These are phyloP conservation scores for Capitulum mitella DNA, from an alignment of 2,888 invertebrate species.

Conservation along the genomic window DNA sequence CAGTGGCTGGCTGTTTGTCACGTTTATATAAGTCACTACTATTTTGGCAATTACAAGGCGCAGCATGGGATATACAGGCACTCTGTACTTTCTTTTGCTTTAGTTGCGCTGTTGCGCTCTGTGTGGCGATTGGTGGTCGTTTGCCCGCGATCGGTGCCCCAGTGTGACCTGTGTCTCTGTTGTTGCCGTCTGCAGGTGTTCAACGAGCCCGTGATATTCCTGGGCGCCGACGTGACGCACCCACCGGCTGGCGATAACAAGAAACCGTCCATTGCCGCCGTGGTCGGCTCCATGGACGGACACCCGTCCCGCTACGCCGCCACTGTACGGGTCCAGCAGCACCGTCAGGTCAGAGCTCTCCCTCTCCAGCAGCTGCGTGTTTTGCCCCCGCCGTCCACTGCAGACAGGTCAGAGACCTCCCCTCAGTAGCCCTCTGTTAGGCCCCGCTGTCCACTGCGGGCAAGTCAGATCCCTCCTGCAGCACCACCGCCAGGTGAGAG, in stretches of 20 bases:
- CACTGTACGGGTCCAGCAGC: conserved; percentile 95
- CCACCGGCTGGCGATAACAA: conserved; percentile 99
- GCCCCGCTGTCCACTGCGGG: background rate
- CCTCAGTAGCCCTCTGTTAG: background rate
- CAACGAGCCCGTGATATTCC: conserved; percentile 98
- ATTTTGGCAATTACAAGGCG: too few species aligned
- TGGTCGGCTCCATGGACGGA: conserved; percentile 99
- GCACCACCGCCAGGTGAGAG: background rate
- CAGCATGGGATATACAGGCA: too few species aligned
- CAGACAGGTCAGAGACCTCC: background rate
- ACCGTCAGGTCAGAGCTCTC: conserved; percentile 55
- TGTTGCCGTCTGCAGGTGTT: conserved; percentile 61
- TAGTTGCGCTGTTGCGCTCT: too few species aligned
- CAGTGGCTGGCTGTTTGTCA: too few species aligned
- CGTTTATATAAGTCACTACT: too few species aligned
- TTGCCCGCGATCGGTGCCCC: too few species aligned
- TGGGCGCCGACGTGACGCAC: conserved; percentile 99
- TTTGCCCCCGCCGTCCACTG: background rate
- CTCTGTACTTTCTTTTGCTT: too few species aligned
- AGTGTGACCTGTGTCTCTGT: too few species aligned
- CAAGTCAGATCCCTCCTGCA: too few species aligned
- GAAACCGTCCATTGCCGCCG: conserved; percentile 98
- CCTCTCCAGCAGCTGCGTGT: background rate
- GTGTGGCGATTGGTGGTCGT: too few species aligned
- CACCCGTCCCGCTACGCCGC: conserved; percentile 98